These are phyloP conservation scores for Torymus aiolomorphi DNA, from an alignment of 2,888 invertebrate species.

Conservation along the genomic window DNA sequence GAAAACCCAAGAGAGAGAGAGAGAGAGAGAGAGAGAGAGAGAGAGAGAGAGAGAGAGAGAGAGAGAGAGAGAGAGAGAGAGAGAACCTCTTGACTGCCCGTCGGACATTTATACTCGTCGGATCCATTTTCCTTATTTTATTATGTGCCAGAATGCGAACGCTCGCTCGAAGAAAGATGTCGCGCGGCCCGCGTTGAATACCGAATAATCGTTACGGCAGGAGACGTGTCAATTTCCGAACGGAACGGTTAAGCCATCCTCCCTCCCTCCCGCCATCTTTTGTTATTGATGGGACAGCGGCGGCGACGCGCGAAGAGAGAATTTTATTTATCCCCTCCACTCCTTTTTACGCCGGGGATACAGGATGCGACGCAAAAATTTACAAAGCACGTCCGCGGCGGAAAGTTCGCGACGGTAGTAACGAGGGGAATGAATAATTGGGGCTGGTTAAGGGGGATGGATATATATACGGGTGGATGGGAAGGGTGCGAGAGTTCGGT, in stretches of 20 bases:
- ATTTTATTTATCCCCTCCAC: slow-evolving; percentile 42
- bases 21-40: too few species aligned
- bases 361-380: slow-evolving; percentile 14
- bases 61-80: too few species aligned
- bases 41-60: too few species aligned
- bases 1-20: too few species aligned
- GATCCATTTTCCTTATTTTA: slow-evolving; percentile 31
- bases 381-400: slow-evolving; percentile 2
- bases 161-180: slow-evolving; percentile 30
- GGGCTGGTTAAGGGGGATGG: too few species aligned
- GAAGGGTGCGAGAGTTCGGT: too few species aligned
- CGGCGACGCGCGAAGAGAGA: background rate
- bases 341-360: background rate
- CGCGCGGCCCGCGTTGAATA: slow-evolving; percentile 31
- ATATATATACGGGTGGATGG: too few species aligned
- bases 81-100: too few species aligned
- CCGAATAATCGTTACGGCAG: slow-evolving; percentile 30
- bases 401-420: too few species aligned
- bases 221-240: slow-evolving; percentile 52
- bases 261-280: background rate
- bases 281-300: slow-evolving; percentile 30
- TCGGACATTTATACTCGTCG: slow-evolving; percentile 13
- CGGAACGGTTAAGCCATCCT: background rate
- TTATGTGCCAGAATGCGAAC: slow-evolving; percentile 7
- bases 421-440: too few species aligned